Evolutionary conservation across 2,113 vertebrate genomes (phyloP).

Genomic region (Syrrhaptes paradoxus): DNA sequence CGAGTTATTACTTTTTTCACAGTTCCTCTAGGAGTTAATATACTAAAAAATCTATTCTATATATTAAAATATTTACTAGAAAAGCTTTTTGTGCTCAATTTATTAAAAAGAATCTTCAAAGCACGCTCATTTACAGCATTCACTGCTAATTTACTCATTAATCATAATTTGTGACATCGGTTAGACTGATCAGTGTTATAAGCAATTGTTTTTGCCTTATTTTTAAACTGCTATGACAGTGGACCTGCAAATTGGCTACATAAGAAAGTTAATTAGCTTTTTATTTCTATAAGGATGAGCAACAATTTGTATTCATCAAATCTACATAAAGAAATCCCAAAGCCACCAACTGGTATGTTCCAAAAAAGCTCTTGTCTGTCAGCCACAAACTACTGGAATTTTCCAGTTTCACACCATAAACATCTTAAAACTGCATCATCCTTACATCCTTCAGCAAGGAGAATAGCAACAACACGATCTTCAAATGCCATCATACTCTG

Average conservation of each 20-base stretch:
- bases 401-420: background rate
- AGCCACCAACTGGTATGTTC: background rate
- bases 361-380: background rate
- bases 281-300: slow-evolving; percentile 41
- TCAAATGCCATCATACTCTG: background rate
- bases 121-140: slow-evolving; percentile 39
- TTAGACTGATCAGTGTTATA: slow-evolving; percentile 58
- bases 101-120: slow-evolving; percentile 26
- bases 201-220: slow-evolving; percentile 63
- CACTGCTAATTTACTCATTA: slow-evolving; percentile 68
- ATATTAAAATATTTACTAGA: background rate
- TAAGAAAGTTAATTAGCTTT: slow-evolving; percentile 52
- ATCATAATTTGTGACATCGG: slow-evolving; percentile 64
- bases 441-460: background rate
- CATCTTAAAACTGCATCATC: background rate
- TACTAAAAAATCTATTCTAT: background rate
- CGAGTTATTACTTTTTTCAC: background rate
- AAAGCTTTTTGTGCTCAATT: background rate
- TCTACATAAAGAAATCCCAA: background rate
- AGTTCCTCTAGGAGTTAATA: background rate
- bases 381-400: background rate
- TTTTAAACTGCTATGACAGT: slow-evolving; percentile 55
- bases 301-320: background rate
- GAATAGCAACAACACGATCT: fast-evolving
- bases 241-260: slow-evolving; percentile 50